Conservation (phyloP, 2,888 invertebrate species). For the Ethmia dodecea region DNA sequence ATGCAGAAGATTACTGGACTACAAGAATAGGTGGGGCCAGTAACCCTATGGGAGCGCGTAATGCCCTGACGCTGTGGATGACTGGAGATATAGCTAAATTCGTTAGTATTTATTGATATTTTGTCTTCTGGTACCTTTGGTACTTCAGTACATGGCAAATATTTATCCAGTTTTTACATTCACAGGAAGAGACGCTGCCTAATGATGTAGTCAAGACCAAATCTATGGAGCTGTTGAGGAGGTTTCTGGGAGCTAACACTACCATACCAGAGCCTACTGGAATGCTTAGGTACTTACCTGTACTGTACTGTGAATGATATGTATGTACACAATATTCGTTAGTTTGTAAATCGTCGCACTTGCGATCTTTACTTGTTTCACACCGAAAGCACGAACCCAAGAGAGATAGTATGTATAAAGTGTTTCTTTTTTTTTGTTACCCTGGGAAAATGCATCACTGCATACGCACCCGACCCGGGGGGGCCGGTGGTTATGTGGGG, state of each 20-base stretch:
- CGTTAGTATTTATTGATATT: conserved; percentile 12
- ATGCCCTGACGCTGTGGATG: conserved; percentile 26
- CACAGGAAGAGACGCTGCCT: conserved; percentile 55
- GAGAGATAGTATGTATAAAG: too few relatives aligned
- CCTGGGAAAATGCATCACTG: too few relatives aligned
- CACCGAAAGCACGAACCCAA: too few relatives aligned
- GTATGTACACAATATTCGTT: too few relatives aligned
- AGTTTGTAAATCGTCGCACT: too few relatives aligned
- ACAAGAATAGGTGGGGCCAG: not conserved
- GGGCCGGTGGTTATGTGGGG: too few relatives aligned
- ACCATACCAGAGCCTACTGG: conserved; percentile 47
- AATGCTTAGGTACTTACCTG: conserved; percentile 46
- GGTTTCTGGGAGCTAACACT: conserved; percentile 42
- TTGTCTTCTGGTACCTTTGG: not conserved
- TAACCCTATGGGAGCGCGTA: conserved; percentile 4
- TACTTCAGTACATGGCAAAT: not conserved
- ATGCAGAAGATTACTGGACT: conserved; percentile 12
- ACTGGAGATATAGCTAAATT: conserved; percentile 23
- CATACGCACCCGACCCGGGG: too few relatives aligned
- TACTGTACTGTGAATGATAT: too few relatives aligned
- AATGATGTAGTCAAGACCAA: conserved; percentile 51
- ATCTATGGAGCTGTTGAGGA: conserved; percentile 40
- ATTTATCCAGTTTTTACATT: not conserved
- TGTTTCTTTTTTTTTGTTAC: too few relatives aligned
- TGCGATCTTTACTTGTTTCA: too few relatives aligned